Base-by-base conservation (phyloP, 2,797 vertebrate genomes). In the Choloepus didactylus region DNA sequence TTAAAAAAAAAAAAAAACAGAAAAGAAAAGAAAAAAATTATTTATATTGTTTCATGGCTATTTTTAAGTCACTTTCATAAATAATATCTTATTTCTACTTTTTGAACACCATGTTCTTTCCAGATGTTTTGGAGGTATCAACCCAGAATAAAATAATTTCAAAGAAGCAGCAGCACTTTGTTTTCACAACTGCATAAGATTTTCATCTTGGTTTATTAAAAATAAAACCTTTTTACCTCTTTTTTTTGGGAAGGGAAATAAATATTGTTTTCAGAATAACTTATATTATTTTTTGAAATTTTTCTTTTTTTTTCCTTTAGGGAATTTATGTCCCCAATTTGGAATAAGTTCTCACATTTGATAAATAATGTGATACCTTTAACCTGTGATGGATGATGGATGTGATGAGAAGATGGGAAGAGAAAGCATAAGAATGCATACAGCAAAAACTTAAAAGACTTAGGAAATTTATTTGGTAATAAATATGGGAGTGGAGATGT, bases 181-280 rank as follows among this genome's bases (percentile, higher is more conserved):
- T 10, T 38, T 83, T 10, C 19, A 86, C 2, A 41, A 12, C 25
- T 35, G 19, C 49, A 5, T 14, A 60, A 25, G 14, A 31, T 54
- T 91, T 95, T 81, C 21, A 23, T 87, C n/a, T 80, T 93, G 9
- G 16, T 4, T 60, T 69, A 56, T 56, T 88, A 80, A 84, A 75
- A 76, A 12, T 10, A 41, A 77, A 51, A 2, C 12, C 0, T 4
- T n/a, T n/a, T 86, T 66, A 49, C 59, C 6, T 9, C 10, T 31
- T 88, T 80, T 67, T 46, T 7, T 73, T 77, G 82, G 35, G 62
- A 60, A 91, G 16, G 15, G 72, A 94, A 80, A 18, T 0, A 70
- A 15, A 27, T 54, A 16, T 23, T n/a, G 31, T 69, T 64, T 21
- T 6, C 12, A 49, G 8, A 69, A 77, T 75, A 18, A 0, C 51